Base-by-base conservation (phyloP, 2,113 vertebrate species). In the Otolemur garnettii region DNA sequence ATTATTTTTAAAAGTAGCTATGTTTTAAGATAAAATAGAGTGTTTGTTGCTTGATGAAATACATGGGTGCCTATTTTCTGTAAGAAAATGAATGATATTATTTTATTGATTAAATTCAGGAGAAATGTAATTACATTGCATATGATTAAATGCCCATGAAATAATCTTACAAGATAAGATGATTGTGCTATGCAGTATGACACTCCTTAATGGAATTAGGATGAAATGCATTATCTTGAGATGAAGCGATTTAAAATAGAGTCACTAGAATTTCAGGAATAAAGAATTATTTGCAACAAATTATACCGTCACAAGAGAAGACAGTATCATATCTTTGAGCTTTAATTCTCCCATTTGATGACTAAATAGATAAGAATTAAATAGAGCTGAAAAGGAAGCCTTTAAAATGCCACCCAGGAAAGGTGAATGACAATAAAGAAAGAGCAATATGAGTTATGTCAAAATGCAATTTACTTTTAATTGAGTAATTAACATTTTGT, bases 41-140 rank as follows among this genome's bases (percentile, higher is more conserved):
- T 74, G 33, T 90, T 93, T 72, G 55, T 59, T 90, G 35, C 60
- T 88, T 30, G n/a, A 24, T 90, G 79, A 66, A 94, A 24, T 89
- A 77, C 21, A 53, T 50, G 35, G 38, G 14, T 38, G 19, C 64
- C 17, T 81, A 60, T 93, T 93, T 95, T 91, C 83, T 53, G 3
- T 60, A 68, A 91, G 74, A 95, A 84, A 84, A 90, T 57, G 3
- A 79, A 85, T 86, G 64, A 60, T 5, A 59, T 79, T 93, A 93
- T 68, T 95, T 90, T 81, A 87, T 83, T 80, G 88, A 92, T 94
- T 90, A 87, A 78, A 93, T 91, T 53, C 42, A 95, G 30, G 80
- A 80, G 87, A 94, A 94, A 93, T 82, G 5, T 90, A 94, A 93
- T 96, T 91, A 89, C 30, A 60, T 96, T 97, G 88, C 7, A 24